Evolutionary conservation across 1,140 invertebrate species (phyloP).

Genomic region (Nebria ingens): DNA sequence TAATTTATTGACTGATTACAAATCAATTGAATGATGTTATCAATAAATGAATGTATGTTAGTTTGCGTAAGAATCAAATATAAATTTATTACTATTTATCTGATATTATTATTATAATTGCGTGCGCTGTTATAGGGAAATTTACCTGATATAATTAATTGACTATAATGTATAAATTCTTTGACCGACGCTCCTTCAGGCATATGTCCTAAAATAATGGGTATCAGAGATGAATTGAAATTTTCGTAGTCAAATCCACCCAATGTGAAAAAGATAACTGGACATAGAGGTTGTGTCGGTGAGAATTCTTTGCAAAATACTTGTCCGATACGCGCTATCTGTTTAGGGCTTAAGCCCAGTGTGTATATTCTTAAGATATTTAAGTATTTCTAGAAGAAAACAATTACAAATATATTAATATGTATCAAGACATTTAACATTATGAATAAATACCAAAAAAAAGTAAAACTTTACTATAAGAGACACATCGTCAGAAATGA

Average conservation of each 20-base stretch:
- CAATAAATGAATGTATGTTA: no score
- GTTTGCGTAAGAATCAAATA: no score
- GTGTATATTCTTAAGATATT: background rate
- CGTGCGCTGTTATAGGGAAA: no score
- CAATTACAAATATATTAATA: no score
- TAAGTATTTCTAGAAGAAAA: no score
- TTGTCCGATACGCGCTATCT: background rate
- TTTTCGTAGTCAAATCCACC: conserved; percentile 42
- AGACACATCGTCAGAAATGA: no score
- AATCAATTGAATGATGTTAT: no score
- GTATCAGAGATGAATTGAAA: conserved; percentile 44
- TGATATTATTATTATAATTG: no score
- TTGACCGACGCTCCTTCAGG: conserved; percentile 67
- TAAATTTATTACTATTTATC: no score
- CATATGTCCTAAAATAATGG: conserved; percentile 57
- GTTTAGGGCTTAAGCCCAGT: background rate
- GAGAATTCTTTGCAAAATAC: conserved; percentile 39
- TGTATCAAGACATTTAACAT: no score
- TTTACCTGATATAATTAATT: conserved; percentile 45
- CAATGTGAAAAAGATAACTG: conserved; percentile 46
- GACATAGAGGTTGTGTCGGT: conserved; percentile 41
- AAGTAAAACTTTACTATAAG: no score
- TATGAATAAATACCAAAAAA: background rate
- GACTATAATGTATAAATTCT: conserved; percentile 58
- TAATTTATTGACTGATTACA: no score